phyloP scores from a whole-genome alignment of 1,140 invertebrate genomes.

The Lamellibrachia luymesi region DNA sequence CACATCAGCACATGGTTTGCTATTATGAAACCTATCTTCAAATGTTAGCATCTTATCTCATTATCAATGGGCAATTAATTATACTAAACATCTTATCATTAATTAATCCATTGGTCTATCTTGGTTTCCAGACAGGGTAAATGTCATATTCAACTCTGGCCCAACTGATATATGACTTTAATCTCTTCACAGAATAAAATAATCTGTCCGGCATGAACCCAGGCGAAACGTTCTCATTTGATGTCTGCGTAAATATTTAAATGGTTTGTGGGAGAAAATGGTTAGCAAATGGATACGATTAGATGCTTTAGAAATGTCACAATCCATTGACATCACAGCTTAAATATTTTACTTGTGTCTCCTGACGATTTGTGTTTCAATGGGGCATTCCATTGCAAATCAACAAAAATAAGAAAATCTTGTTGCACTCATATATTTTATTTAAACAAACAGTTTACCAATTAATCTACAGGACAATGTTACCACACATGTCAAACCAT shows the following conservation, averaged over 20 bases:
- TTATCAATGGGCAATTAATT: neutral
- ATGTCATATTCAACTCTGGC: neutral
- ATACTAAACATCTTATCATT: neutral
- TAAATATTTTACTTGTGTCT: neutral
- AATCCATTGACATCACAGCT: neutral
- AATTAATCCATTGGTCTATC: neutral
- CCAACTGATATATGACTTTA: neutral
- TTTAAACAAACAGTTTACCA: too few relatives aligned
- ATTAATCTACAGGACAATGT: too few relatives aligned
- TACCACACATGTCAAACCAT: too few relatives aligned
- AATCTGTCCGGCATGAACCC: neutral
- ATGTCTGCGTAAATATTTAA: neutral
- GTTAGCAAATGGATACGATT: neutral
- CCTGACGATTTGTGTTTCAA: neutral
- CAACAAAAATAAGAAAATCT: too few relatives aligned
- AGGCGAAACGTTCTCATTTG: neutral
- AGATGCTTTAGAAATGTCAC: slow-evolving; percentile 5
- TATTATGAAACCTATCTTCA: neutral
- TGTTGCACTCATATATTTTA: too few relatives aligned
- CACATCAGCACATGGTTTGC: neutral
- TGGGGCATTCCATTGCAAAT: too few relatives aligned
- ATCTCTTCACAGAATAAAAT: slow-evolving; percentile 2
- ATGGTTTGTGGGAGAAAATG: neutral
- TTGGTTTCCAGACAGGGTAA: neutral
- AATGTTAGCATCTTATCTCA: neutral